Conservation (phyloP, 2,888 invertebrate species). For the Apodemia hepburni region DNA sequence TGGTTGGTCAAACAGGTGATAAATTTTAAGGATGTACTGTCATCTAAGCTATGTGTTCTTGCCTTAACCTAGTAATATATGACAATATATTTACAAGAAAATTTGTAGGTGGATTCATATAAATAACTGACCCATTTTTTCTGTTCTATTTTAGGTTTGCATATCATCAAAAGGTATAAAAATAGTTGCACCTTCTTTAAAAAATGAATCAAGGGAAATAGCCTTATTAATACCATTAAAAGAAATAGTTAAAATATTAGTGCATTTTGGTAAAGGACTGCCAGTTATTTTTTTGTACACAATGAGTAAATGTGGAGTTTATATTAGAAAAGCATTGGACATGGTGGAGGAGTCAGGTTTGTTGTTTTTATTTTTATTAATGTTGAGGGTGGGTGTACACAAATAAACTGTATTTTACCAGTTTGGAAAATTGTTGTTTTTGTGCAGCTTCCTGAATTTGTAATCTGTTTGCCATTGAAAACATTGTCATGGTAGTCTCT, state of each 20-base stretch:
- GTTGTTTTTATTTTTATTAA: slow-evolving; percentile 12
- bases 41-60: too few relatives aligned
- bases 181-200: slow-evolving; percentile 81
- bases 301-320: slow-evolving; percentile 83
- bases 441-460: too few relatives aligned
- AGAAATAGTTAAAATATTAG: slow-evolving; percentile 87
- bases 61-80: too few relatives aligned
- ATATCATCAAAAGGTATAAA: slow-evolving; percentile 80
- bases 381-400: too few relatives aligned
- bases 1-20: too few relatives aligned
- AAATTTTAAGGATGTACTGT: too few relatives aligned
- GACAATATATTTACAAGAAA: too few relatives aligned
- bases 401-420: too few relatives aligned
- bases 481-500: too few relatives aligned
- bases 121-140: not conserved
- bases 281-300: slow-evolving; percentile 91
- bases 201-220: slow-evolving; percentile 75
- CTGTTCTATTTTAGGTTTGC: slow-evolving; percentile 62
- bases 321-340: slow-evolving; percentile 84
- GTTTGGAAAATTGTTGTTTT: too few relatives aligned
- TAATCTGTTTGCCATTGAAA: too few relatives aligned
- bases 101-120: too few relatives aligned
- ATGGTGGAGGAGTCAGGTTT: slow-evolving; percentile 81
- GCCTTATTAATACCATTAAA: slow-evolving; percentile 84
- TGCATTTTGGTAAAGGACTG: slow-evolving; percentile 87